Evolutionary conservation across 2,888 invertebrate genomes (phyloP).

Genomic region (Laothoe populi): DNA sequence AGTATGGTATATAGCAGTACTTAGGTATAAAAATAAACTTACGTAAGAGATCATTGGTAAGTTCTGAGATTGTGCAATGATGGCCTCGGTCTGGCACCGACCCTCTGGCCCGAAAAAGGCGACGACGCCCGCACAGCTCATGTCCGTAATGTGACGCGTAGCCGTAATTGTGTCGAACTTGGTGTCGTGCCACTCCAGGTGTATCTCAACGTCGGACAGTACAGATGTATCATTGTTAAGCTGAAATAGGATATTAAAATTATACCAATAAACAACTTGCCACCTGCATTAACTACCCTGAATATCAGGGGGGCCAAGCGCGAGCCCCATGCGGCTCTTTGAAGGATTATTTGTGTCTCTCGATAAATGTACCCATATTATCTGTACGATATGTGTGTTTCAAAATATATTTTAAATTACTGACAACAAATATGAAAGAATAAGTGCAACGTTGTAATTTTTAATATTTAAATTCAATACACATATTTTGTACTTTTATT

Average conservation of each 20-base stretch:
- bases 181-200: conserved; percentile 93
- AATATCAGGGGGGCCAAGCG: too few species aligned
- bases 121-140: conserved; percentile 95
- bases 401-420: too few species aligned
- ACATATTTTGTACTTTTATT: too few species aligned
- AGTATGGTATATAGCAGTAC: background rate
- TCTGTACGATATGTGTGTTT: too few species aligned
- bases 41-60: conserved; percentile 99
- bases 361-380: too few species aligned
- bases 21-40: conserved; percentile 77
- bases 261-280: too few species aligned
- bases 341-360: too few species aligned
- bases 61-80: conserved; percentile 96
- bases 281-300: too few species aligned
- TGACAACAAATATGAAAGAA: too few species aligned
- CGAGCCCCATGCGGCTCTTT: too few species aligned
- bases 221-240: conserved; percentile 88
- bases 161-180: conserved; percentile 93
- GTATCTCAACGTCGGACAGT: conserved; percentile 90
- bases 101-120: conserved; percentile 99
- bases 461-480: too few species aligned
- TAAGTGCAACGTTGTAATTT: too few species aligned
- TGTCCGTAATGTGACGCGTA: conserved; percentile 93
- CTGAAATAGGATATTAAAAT: conserved; percentile 67
- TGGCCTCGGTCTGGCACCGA: conserved; percentile 96